Evolutionary conservation across 2,113 vertebrate species (phyloP), one percentile per base, ranked within the genome.

Genomic region (Boulengeromyrus knoepffleri): DNA sequence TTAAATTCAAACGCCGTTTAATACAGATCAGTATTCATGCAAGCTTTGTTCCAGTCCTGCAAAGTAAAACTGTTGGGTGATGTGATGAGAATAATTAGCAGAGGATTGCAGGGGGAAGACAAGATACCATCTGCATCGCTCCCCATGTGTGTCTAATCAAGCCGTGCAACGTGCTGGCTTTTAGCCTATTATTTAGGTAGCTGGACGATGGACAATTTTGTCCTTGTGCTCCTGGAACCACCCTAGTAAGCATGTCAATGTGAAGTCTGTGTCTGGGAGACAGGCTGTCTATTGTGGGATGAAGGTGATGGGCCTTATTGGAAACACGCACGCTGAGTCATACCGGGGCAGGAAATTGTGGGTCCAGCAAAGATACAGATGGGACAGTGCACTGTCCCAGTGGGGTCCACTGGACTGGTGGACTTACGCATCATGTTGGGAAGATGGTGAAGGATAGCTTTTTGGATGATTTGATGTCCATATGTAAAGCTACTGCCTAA

Each of bases 81-180:
- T 88, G 87, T 88, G 56, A 66, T 66, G 42, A 27, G 39, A 88
- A 66, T 66, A 62, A 70, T 66, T 66, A 88, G 42, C 87, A 62
- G 87, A n/a, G 58, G 87, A 46, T n/a, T 88, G 58, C 85, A 36
- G 49, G 13, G 21, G n/a, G 45, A 85, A 47, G 50, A 88, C 50
- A 42, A 21, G 87, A 88, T 88, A 66, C 19, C 87, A 88, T 62
- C 56, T 88, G 53, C 24, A 62, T 66, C 39, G 24, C 39, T 62
- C 39, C 19, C 87, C 31, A 10, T n/a, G 53, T 46, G 53, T 39
- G 24, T 66, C 36, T 47, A 66, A 87, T 53, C n/a, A 53, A 88
- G 56, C 53, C 21, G 87, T 13, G 56, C 42, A 31, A 47, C 47
- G 58, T 46, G 21, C 39, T 62, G 36, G 53, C 52, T 15, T 58